Base-by-base conservation (phyloP, 2,113 vertebrate genomes). In the Theristicus caerulescens region DNA sequence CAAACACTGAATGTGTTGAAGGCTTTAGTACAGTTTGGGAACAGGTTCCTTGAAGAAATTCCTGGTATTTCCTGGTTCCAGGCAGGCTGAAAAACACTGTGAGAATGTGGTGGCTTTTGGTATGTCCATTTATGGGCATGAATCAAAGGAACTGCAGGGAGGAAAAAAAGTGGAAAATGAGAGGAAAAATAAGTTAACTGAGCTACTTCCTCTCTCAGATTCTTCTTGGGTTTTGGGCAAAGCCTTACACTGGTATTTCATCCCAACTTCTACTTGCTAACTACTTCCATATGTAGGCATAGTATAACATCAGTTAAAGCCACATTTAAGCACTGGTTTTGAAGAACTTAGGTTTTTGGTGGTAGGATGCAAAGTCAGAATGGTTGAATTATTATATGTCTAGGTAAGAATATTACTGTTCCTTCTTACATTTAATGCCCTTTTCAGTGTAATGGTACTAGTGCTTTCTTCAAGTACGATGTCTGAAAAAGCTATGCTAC, bases 91-190 rank as follows among this genome's bases (percentile, higher is more conserved):
- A 97, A 96, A 97, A 96, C 92, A 88, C 89, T 96, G 94, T 97
- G 96, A 96, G 93, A 95, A 95, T 94, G 96, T 94, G 83, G 94
- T 88, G 89, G 92, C 76, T 97, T 97, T 92, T 80, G 93, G 94
- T 95, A 97, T 97, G 94, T 95, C 97, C 97, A 97, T 98, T 96
- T 97, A 98, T 96, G 97, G 96, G 92, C 94, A 97, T 97, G 92
- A 97, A 96, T 94, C 92, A 96, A 95, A 97, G 97, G 93, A 93
- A 92, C 94, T 95, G 82, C 81, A 93, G 77, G 88, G 94, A 94
- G 95, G 91, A 90, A 94, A 96, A 96, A 92, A 96, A 97, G 94
- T 97, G 96, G 96, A 96, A 97, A 97, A 97, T 89, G 58, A 93
- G 95, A 97, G 93, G 91, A 97, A 96, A 97, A 97, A 96, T 94